phyloP scores from a whole-genome alignment of 1,140 invertebrate genomes.

The Formica exsecta region DNA sequence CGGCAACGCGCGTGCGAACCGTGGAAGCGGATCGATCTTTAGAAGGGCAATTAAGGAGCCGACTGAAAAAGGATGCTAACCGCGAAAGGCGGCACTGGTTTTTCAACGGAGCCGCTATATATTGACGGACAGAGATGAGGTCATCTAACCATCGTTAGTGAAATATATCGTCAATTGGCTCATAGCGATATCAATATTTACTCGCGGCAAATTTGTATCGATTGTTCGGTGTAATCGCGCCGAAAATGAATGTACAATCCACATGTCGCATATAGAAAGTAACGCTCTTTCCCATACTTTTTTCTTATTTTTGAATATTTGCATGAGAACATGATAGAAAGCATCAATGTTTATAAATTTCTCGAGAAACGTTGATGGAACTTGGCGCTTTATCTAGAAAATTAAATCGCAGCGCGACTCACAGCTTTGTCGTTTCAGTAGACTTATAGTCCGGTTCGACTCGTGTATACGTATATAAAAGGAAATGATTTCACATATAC shows the following conservation, averaged over 20 bases:
- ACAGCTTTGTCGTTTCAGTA: conserved; percentile 18
- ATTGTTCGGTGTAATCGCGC: not conserved
- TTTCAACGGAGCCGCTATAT: conserved; percentile 36
- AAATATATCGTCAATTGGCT: conserved; percentile 51
- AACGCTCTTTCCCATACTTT: no score
- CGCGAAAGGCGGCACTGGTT: conserved; percentile 58
- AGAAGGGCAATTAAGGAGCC: conserved; percentile 65
- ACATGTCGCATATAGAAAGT: not conserved
- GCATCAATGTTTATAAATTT: not conserved
- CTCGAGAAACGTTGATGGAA: not conserved
- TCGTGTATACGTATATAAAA: not conserved
- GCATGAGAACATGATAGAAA: not conserved
- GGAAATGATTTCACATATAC: conserved; percentile 45
- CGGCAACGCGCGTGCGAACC: conserved; percentile 32
- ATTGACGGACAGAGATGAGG: conserved; percentile 49
- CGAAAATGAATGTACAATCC: not conserved
- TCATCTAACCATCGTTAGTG: conserved; percentile 54
- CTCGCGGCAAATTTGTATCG: not conserved
- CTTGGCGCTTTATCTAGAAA: conserved; percentile 29
- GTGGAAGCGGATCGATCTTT: conserved; percentile 58
- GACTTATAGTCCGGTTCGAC: conserved; percentile 14
- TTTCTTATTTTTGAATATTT: not conserved
- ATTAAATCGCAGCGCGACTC: not conserved
- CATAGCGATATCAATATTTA: not conserved
- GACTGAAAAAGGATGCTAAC: conserved; percentile 57